phyloP scores from a whole-genome alignment of 2,113 vertebrate species.

The Poecilia latipinna region DNA sequence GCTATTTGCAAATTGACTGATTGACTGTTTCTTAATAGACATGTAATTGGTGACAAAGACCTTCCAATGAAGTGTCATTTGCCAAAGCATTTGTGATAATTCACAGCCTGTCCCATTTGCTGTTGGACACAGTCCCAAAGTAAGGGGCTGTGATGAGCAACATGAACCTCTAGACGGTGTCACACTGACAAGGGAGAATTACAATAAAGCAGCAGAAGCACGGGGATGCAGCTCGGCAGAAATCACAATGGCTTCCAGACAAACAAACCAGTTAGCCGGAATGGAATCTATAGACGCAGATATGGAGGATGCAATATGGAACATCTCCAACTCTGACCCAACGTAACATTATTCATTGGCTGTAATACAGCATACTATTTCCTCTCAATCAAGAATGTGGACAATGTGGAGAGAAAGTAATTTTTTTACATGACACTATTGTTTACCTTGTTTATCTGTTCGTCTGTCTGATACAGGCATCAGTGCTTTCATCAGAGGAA shows the following conservation, averaged over 20 bases:
- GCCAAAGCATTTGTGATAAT: slow-evolving; percentile 84
- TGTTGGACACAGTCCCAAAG: slow-evolving; percentile 78
- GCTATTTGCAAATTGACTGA: slow-evolving; percentile 92
- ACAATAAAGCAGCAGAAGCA: slow-evolving; percentile 43
- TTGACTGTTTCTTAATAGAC: slow-evolving; percentile 99
- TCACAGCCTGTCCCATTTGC: slow-evolving; percentile 83
- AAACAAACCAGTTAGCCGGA: slow-evolving; percentile 55
- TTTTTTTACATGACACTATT: slow-evolving; percentile 72
- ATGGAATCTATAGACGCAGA: slow-evolving; percentile 60
- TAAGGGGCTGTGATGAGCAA: slow-evolving; percentile 64
- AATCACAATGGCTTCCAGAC: slow-evolving; percentile 50
- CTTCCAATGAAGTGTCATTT: slow-evolving; percentile 92
- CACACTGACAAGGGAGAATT: slow-evolving; percentile 51
- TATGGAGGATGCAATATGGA: slow-evolving; percentile 61
- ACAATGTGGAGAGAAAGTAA: slow-evolving; percentile 72
- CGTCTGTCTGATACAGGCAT: slow-evolving; percentile 55
- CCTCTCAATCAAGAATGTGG: slow-evolving; percentile 65
- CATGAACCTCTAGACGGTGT: slow-evolving; percentile 55
- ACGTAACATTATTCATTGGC: slow-evolving; percentile 74
- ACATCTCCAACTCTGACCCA: slow-evolving; percentile 66
- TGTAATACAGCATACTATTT: slow-evolving; percentile 70
- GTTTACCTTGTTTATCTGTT: slow-evolving; percentile 72
- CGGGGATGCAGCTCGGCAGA: slow-evolving; percentile 40
- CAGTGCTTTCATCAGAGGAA: slow-evolving; percentile 55
- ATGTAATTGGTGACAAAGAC: slow-evolving; percentile 99